Evolutionary conservation across 2,888 invertebrate species (phyloP).

Genomic region (Cecidostiba fungosa): DNA sequence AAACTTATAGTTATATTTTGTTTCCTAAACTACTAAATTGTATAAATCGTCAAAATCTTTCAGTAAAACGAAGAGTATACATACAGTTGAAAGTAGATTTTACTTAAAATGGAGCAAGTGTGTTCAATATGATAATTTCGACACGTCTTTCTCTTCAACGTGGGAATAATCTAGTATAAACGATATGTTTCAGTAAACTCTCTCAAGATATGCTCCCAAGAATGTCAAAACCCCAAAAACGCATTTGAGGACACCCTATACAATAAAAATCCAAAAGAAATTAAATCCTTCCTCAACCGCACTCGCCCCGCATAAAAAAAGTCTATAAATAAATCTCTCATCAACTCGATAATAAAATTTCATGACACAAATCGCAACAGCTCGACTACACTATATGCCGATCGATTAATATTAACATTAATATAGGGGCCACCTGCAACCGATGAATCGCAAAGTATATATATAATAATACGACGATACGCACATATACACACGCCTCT

Average conservation of each 20-base stretch:
- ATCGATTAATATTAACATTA: background rate
- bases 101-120: conserved; percentile 14
- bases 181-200: background rate
- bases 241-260: no score
- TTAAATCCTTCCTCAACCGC: no score
- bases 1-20: no score
- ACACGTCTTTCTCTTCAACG: conserved; percentile 22
- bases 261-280: no score
- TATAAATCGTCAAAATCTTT: no score
- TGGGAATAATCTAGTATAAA: background rate
- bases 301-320: no score
- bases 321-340: no score
- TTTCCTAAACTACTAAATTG: no score
- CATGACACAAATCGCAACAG: background rate
- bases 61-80: no score
- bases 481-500: no score
- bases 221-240: background rate
- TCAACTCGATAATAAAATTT: background rate
- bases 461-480: no score
- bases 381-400: background rate
- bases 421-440: conserved; percentile 5
- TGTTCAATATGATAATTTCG: conserved; percentile 44
- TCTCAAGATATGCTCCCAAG: background rate
- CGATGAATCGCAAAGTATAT: background rate
- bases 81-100: background rate